phyloP scores from a whole-genome alignment of 1,140 invertebrate species.

The Sycobia sp. region DNA sequence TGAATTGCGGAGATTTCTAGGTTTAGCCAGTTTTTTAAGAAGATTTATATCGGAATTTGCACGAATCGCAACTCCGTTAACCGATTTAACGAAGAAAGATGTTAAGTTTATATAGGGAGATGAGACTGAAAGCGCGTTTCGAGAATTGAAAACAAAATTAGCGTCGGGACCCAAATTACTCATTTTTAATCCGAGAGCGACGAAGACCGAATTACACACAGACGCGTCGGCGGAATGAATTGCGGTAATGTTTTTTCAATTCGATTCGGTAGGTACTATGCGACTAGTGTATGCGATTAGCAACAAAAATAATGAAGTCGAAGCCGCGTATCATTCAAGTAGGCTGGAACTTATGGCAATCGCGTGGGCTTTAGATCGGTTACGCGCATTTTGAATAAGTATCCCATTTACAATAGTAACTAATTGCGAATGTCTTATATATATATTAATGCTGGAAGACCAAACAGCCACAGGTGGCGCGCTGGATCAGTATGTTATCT shows the following conservation, averaged over 20 bases:
- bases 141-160: background rate
- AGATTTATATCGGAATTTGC: slow-evolving; percentile 40
- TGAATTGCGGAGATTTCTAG: slow-evolving; percentile 48
- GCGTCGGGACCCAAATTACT: background rate
- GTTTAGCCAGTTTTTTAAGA: slow-evolving; percentile 42
- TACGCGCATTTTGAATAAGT: background rate
- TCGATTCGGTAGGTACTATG: background rate
- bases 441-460: slow-evolving; percentile 16
- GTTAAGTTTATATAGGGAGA: background rate
- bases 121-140: background rate
- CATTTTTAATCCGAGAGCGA: background rate
- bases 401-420: slow-evolving; percentile 27
- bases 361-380: background rate
- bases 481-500: background rate
- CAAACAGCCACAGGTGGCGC: background rate
- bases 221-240: background rate
- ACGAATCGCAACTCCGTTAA: slow-evolving; percentile 22
- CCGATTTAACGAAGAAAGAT: background rate
- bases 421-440: slow-evolving; percentile 29
- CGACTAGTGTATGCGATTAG: slow-evolving; percentile 32
- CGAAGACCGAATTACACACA: background rate
- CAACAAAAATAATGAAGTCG: slow-evolving; percentile 28
- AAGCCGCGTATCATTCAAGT: slow-evolving; percentile 37
- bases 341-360: slow-evolving; percentile 37
- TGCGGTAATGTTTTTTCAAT: background rate